A percentile compares a stretch with the other conserved stretches of the same genome.
Evolutionary conservation across 2,797 vertebrate species (phyloP).

Genomic region (Lerista edwardsae): DNA sequence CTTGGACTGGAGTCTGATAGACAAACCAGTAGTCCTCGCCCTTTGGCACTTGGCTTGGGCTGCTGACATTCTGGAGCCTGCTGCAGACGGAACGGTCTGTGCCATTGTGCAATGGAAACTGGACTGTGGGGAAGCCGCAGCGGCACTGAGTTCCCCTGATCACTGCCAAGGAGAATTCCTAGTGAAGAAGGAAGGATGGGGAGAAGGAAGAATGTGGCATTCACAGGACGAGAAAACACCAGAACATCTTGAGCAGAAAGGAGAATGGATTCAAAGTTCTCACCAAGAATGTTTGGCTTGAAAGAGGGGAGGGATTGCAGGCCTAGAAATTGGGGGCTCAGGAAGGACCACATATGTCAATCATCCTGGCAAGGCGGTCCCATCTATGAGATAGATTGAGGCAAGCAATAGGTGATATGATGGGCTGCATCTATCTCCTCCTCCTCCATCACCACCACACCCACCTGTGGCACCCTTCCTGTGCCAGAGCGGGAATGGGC

Average conservation of each 20-base stretch:
- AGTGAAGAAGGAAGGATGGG: background rate
- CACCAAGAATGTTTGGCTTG: too few species aligned
- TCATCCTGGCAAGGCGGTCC: too few species aligned
- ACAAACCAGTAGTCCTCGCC: slow-evolving; percentile 80
- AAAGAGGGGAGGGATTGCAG: too few species aligned
- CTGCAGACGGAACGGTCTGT: slow-evolving; percentile 75
- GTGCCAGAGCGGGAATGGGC: too few species aligned
- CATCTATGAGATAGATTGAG: too few species aligned
- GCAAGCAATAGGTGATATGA: too few species aligned
- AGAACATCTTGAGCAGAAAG: background rate
- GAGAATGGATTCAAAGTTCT: background rate
- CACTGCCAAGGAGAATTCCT: slow-evolving; percentile 94
- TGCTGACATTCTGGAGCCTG: slow-evolving; percentile 53
- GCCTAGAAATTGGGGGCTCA: too few species aligned
- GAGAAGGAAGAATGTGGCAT: rapidly evolving
- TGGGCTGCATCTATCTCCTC: too few species aligned
- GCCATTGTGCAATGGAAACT: slow-evolving; percentile 79
- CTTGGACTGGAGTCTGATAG: slow-evolving; percentile 94
- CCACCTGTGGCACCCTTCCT: too few species aligned
- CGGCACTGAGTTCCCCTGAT: slow-evolving; percentile 84
- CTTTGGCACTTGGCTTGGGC: background rate
- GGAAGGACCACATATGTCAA: too few species aligned
- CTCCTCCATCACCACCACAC: too few species aligned
- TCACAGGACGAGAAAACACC: rapidly evolving
- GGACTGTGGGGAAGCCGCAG: slow-evolving; percentile 85